phyloP scores from a whole-genome alignment of 2,888 invertebrate species.

The Sesamia inferens region DNA sequence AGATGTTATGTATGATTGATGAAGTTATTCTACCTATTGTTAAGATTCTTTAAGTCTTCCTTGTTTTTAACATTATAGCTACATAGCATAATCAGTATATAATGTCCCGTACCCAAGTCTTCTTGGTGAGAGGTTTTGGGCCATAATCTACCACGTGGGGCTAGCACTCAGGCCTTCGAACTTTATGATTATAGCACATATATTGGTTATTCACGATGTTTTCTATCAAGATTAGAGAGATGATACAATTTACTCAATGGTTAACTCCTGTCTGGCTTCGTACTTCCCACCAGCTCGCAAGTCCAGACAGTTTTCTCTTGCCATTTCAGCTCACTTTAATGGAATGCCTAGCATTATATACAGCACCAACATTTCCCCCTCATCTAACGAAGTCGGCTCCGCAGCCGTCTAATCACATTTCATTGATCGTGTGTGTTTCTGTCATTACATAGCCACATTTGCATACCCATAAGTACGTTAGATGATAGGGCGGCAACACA shows the following conservation, averaged over 20 bases:
- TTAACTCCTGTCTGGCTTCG: background rate
- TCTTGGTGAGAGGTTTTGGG: background rate
- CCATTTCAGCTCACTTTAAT: too few species aligned
- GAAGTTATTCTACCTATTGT: background rate
- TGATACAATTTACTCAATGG: background rate
- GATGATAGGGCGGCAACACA: constrained; percentile 77
- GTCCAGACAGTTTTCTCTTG: background rate
- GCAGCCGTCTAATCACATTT: constrained; percentile 46
- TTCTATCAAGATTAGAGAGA: background rate
- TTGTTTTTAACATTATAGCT: background rate
- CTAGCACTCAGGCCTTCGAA: background rate
- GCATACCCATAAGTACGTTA: constrained; percentile 73
- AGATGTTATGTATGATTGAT: background rate
- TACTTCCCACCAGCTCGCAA: background rate
- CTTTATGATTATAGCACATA: background rate
- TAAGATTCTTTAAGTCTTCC: background rate
- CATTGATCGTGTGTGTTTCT: constrained; percentile 63
- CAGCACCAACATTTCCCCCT: background rate
- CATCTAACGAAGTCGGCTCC: constrained; percentile 47
- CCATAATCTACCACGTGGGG: background rate
- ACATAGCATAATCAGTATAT: background rate
- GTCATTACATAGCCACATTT: constrained; percentile 75
- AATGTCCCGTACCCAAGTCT: background rate
- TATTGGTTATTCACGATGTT: background rate
- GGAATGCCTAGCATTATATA: background rate